Evolutionary conservation across 2,888 invertebrate species (phyloP).

Genomic region (Mythimna lalbum): DNA sequence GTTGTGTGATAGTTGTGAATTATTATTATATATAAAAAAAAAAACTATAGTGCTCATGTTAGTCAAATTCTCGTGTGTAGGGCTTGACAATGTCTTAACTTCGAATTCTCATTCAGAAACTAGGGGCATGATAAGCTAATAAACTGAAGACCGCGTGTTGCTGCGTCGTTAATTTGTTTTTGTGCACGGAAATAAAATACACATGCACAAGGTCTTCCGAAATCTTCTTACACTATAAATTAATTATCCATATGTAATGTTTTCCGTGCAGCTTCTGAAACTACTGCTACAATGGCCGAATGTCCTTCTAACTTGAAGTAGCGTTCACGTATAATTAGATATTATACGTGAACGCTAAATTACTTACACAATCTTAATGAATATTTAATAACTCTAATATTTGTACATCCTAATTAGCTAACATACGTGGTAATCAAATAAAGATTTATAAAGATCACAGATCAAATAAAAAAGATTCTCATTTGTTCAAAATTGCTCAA

Average conservation of each 20-base stretch:
- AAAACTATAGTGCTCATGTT: background rate
- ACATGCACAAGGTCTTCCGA: constrained; percentile 15
- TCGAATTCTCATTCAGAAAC: background rate
- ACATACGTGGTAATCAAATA: constrained; percentile 14
- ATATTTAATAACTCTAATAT: constrained; percentile 32
- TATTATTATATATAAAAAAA: too few relatives aligned
- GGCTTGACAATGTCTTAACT: background rate
- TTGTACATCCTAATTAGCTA: constrained; percentile 13
- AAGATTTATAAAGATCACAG: background rate
- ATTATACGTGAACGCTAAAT: constrained; percentile 17
- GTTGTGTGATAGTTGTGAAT: too few relatives aligned
- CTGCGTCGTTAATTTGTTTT: background rate
- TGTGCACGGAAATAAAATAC: constrained; percentile 5
- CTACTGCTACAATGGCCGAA: constrained; percentile 2
- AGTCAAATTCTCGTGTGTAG: background rate
- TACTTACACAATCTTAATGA: constrained; percentile 32
- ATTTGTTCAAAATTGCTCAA: constrained; percentile 14
- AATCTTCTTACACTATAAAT: constrained; percentile 25
- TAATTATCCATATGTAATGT: constrained; percentile 20
- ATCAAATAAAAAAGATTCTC: background rate
- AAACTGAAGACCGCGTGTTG: background rate
- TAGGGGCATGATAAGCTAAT: background rate
- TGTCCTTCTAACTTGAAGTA: constrained; percentile 36
- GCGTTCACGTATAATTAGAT: too few relatives aligned
- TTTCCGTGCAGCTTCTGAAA: constrained; percentile 6